Conservation (phyloP, 2,888 invertebrate species). For the Coenonympha glycerion region DNA sequence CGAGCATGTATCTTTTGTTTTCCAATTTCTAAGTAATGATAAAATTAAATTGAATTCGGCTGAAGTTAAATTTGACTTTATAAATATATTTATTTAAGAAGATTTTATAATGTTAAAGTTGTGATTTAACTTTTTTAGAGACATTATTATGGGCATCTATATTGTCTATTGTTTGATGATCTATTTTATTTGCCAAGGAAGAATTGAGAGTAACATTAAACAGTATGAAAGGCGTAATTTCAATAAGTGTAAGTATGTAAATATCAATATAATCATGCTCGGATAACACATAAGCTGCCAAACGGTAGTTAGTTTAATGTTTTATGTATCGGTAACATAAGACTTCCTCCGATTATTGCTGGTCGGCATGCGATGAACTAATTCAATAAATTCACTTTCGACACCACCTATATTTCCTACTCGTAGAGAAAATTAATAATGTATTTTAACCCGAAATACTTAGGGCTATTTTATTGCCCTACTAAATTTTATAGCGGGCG, state of each 20-base stretch:
- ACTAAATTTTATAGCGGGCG: slow-evolving; percentile 9
- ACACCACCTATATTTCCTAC: slow-evolving; percentile 20
- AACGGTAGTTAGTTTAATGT: slow-evolving; percentile 24
- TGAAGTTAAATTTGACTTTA: too few relatives aligned
- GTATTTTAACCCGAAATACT: slow-evolving; percentile 23
- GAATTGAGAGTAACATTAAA: neutral
- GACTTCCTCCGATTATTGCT: slow-evolving; percentile 22
- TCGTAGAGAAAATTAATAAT: slow-evolving; percentile 24
- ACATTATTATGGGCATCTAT: too few relatives aligned
- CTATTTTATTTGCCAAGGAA: neutral
- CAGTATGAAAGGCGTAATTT: slow-evolving; percentile 1
- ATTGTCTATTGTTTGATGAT: too few relatives aligned
- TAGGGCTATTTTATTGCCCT: slow-evolving; percentile 17
- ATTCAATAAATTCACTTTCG: slow-evolving; percentile 28
- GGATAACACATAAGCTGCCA: slow-evolving; percentile 24
- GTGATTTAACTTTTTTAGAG: too few relatives aligned
- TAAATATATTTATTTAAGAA: too few relatives aligned
- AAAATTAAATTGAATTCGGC: too few relatives aligned
- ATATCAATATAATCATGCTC: slow-evolving; percentile 11
- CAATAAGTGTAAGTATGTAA: slow-evolving; percentile 4
- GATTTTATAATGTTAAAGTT: too few relatives aligned
- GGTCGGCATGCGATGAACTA: slow-evolving; percentile 25
- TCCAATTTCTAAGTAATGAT: too few relatives aligned
- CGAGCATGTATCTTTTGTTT: too few relatives aligned
- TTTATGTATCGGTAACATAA: slow-evolving; percentile 22